phyloP scores from a whole-genome alignment of 2,797 vertebrate genomes.

The Pangasius krempfi region DNA sequence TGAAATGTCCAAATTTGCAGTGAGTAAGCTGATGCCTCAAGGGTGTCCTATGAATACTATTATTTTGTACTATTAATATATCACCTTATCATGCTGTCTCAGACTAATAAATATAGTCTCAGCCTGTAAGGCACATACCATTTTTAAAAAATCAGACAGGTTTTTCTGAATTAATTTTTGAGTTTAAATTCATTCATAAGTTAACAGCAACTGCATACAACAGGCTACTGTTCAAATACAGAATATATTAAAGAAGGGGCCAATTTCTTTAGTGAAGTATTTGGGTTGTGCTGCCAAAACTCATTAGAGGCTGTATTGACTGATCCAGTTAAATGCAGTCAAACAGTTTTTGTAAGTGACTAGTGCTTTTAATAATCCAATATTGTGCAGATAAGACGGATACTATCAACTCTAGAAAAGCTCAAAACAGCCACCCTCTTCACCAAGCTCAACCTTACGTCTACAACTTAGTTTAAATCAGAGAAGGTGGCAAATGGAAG shows the following conservation, averaged over 20 bases:
- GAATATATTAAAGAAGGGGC: neutral
- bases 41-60: conserved; percentile 11
- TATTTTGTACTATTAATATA: neutral
- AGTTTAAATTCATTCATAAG: neutral
- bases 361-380: neutral
- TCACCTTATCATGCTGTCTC: neutral
- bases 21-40: conserved; percentile 17
- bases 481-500: neutral
- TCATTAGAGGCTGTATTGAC: neutral
- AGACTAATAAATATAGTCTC: neutral
- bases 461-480: neutral
- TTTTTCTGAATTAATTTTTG: neutral
- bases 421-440: neutral
- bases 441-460: neutral
- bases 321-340: neutral
- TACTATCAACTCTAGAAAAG: neutral
- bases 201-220: neutral
- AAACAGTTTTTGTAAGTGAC: neutral
- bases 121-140: neutral
- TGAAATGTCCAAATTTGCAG: conserved; percentile 1
- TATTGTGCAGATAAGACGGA: neutral
- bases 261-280: neutral
- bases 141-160: neutral
- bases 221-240: neutral
- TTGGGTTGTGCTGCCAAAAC: neutral